Percentiles rank a stretch among this genome's conserved stretches.
phyloP scores from a whole-genome alignment of 1,140 invertebrate genomes.

The Drosophila kikkawai region DNA sequence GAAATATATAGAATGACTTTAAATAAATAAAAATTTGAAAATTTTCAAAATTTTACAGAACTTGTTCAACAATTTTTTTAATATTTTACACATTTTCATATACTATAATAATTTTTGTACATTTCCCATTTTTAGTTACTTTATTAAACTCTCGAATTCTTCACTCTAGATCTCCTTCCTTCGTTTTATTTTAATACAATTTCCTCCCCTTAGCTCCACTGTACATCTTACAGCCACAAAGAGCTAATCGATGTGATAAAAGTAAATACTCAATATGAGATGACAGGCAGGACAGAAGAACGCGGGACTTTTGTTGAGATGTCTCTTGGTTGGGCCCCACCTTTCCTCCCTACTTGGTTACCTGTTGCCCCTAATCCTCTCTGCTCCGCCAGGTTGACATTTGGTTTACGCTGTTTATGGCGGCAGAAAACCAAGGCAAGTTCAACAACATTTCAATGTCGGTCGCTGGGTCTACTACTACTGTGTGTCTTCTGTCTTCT shows the following conservation, averaged over 20 bases:
- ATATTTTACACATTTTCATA: too few relatives aligned
- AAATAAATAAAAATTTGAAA: too few relatives aligned
- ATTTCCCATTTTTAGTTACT: not conserved
- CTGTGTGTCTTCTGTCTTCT: not conserved
- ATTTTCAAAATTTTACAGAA: too few relatives aligned
- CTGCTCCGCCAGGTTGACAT: constrained; percentile 39
- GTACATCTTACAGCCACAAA: not conserved
- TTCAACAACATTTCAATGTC: constrained; percentile 82
- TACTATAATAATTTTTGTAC: not conserved
- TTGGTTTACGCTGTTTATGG: constrained; percentile 38
- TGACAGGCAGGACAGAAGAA: constrained; percentile 42
- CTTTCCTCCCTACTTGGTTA: not conserved
- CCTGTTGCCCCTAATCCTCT: constrained; percentile 17
- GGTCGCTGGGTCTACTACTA: constrained; percentile 22
- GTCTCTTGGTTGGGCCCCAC: constrained; percentile 10
- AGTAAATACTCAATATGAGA: constrained; percentile 55
- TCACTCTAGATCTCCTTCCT: not conserved
- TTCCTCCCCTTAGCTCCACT: not conserved
- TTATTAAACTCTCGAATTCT: not conserved
- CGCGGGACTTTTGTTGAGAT: constrained; percentile 18
- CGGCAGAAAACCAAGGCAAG: constrained; percentile 45
- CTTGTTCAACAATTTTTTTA: too few relatives aligned
- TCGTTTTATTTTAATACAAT: not conserved
- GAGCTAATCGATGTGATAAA: constrained; percentile 46
- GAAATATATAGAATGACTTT: not conserved